These are phyloP conservation scores for Cephus spinipes DNA, from an alignment of 2,888 invertebrate genomes.

Conservation along the genomic window DNA sequence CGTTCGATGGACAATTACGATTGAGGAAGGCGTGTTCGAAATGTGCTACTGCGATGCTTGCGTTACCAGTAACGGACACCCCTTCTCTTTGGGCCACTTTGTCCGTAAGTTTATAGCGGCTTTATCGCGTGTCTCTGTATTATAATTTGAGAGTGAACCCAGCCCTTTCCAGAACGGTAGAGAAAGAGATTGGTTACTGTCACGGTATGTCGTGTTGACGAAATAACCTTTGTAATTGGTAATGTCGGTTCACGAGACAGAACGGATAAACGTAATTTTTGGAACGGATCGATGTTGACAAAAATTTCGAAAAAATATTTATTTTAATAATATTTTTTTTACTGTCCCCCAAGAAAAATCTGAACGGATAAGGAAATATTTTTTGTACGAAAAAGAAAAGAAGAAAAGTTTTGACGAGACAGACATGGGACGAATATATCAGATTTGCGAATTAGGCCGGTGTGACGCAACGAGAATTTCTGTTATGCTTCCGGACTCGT, in stretches of 20 bases:
- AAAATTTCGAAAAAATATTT: not conserved
- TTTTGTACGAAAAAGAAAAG: no score
- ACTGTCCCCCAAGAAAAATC: no score
- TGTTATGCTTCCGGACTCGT: not conserved
- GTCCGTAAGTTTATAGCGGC: not conserved
- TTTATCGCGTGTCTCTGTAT: not conserved
- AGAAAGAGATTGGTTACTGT: not conserved
- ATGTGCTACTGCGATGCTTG: not conserved
- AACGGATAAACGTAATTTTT: not conserved
- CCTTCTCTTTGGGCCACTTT: not conserved
- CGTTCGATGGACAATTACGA: not conserved
- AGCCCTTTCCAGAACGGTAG: not conserved
- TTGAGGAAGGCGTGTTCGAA: not conserved
- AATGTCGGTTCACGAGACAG: not conserved
- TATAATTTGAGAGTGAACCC: not conserved
- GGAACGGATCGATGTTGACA: rapidly evolving
- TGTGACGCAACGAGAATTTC: not conserved
- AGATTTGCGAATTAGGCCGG: not conserved
- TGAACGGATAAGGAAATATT: no score
- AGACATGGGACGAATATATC: not conserved
- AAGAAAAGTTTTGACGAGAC: no score
- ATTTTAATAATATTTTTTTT: no score
- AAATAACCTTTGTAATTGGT: not conserved
- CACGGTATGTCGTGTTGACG: not conserved
- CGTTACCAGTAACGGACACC: not conserved